phyloP scores from a whole-genome alignment of 2,113 vertebrate genomes.

The Erinaceus europaeus region DNA sequence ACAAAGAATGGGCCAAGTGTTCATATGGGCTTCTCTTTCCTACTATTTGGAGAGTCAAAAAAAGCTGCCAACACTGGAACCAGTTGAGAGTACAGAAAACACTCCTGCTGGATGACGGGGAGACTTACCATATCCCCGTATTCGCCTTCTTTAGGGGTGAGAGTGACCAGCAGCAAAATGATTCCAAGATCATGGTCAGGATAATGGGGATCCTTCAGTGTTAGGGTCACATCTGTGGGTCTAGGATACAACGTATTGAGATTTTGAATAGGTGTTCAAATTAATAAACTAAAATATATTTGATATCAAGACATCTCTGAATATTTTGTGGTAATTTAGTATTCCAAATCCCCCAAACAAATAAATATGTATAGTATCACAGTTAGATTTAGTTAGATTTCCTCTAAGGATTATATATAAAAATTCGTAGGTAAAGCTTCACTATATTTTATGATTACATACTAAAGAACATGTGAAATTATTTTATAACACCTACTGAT shows the following conservation, averaged over 20 bases:
- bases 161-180: slow-evolving; percentile 86
- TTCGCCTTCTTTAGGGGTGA: slow-evolving; percentile 90
- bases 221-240: slow-evolving; percentile 88
- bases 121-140: slow-evolving; percentile 89
- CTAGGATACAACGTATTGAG: slow-evolving; percentile 78
- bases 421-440: neutral
- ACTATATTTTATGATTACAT: neutral
- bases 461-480: slow-evolving; percentile 6
- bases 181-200: slow-evolving; percentile 92
- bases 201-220: slow-evolving; percentile 93
- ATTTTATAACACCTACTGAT: neutral
- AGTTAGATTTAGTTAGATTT: neutral
- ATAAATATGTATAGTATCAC: neutral
- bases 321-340: neutral
- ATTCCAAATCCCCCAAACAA: neutral
- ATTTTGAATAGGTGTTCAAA: slow-evolving; percentile 1
- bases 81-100: neutral
- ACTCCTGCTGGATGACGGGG: neutral
- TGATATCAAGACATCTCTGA: neutral
- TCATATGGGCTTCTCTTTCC: neutral
- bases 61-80: neutral
- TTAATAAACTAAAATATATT: neutral
- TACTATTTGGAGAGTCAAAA: neutral
- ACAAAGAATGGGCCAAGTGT: neutral
- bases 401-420: neutral